Conservation (phyloP, 2,888 invertebrate genomes). For the Spatulosminthurus flaviceps region DNA sequence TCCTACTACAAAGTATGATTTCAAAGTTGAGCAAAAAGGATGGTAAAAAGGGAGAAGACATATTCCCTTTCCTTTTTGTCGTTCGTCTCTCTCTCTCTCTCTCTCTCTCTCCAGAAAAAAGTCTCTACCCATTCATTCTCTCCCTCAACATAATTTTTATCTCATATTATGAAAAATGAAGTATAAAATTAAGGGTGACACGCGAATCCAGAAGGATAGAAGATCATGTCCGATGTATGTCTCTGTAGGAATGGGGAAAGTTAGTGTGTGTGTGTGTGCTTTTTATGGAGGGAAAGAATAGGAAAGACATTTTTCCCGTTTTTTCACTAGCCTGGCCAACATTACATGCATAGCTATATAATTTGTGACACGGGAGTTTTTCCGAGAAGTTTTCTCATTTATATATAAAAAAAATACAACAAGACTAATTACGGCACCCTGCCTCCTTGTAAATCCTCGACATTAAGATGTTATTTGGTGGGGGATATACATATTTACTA, state of each 20-base stretch:
- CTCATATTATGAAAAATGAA: constrained; percentile 10
- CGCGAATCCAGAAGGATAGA: neutral
- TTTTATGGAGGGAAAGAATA: neutral
- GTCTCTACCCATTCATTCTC: no score
- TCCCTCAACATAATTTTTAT: neutral
- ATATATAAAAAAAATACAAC: neutral
- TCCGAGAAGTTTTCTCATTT: neutral
- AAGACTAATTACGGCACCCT: neutral
- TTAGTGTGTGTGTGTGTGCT: neutral
- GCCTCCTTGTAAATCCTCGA: neutral
- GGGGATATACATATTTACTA: no score
- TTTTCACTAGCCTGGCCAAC: neutral
- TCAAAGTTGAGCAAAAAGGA: neutral
- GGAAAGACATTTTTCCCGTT: no score
- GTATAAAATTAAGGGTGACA: neutral
- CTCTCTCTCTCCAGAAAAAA: no score
- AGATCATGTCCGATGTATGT: no score
- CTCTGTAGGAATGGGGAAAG: no score
- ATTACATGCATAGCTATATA: no score
- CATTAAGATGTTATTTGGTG: neutral
- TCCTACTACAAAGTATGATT: neutral
- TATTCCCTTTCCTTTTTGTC: neutral
- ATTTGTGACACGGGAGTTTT: neutral
- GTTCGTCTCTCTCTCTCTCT: no score
- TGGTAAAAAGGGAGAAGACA: neutral